Evolutionary conservation across 2,888 invertebrate genomes (phyloP).

Genomic region (Dasysyrphus tricinctus): DNA sequence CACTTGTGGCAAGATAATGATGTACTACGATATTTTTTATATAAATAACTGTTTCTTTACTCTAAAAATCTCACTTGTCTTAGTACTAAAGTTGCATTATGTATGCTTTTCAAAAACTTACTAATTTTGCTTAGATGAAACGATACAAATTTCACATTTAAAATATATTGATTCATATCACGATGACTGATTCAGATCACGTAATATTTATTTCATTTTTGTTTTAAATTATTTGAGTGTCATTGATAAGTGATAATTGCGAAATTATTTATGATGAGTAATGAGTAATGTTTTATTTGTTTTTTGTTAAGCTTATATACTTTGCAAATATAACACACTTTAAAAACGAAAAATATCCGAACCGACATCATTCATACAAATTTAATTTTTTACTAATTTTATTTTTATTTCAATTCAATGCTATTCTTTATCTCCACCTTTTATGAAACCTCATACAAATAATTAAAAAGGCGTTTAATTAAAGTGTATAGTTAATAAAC

Average conservation of each 20-base stretch:
- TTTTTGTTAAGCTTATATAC: not conserved
- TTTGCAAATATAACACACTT: not conserved
- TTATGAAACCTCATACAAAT: too few species aligned
- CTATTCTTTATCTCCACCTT: too few species aligned
- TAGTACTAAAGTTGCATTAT: not conserved
- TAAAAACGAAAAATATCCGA: too few species aligned
- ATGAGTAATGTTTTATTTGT: not conserved
- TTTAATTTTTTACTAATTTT: too few species aligned
- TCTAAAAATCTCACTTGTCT: not conserved
- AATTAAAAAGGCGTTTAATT: too few species aligned
- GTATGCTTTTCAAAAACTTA: not conserved
- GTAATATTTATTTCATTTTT: not conserved
- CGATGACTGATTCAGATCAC: slow-evolving; percentile 1
- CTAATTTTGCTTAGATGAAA: not conserved
- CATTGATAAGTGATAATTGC: slow-evolving; percentile 15
- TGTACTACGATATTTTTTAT: not conserved
- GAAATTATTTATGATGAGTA: not conserved
- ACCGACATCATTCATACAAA: too few species aligned
- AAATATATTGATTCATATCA: not conserved
- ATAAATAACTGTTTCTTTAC: not conserved
- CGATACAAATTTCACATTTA: not conserved
- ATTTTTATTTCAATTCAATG: too few species aligned
- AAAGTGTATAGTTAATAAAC: too few species aligned
- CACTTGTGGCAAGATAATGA: not conserved
- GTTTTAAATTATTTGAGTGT: not conserved